These are phyloP conservation scores for Drosophila dunni DNA, from an alignment of 1,140 invertebrate species.

Conservation along the genomic window DNA sequence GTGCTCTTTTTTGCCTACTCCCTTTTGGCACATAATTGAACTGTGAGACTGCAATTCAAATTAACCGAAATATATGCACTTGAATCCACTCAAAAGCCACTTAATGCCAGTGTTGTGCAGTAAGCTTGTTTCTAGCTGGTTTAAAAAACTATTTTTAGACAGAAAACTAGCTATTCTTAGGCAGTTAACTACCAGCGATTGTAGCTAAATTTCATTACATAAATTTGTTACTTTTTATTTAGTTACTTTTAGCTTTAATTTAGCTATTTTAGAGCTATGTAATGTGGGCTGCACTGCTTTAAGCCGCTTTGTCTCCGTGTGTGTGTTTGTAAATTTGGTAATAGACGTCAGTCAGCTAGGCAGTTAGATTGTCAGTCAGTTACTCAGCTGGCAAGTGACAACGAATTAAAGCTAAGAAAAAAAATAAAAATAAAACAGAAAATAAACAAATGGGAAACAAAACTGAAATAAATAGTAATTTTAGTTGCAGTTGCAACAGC, in stretches of 20 bases:
- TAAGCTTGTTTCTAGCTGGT: too few relatives aligned
- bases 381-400: constrained; percentile 49
- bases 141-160: too few relatives aligned
- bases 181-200: not conserved
- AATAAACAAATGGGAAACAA: not conserved
- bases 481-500: constrained; percentile 54
- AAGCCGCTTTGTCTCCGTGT: not conserved
- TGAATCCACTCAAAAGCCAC: constrained; percentile 31
- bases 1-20: not conserved
- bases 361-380: constrained; percentile 38
- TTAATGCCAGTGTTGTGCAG: not conserved
- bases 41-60: constrained; percentile 49
- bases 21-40: constrained; percentile 35
- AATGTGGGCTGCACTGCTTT: too few relatives aligned
- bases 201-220: too few relatives aligned
- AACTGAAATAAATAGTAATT: constrained; percentile 61
- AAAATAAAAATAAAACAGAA: constrained; percentile 5
- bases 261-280: too few relatives aligned
- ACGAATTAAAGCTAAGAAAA: constrained; percentile 64
- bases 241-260: too few relatives aligned
- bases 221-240: too few relatives aligned
- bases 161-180: too few relatives aligned
- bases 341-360: constrained; percentile 52
- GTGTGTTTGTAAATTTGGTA: constrained; percentile 50
- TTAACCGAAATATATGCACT: constrained; percentile 54